Base-by-base conservation (phyloP, 2,797 vertebrate species). In the Pitangus sulphuratus region DNA sequence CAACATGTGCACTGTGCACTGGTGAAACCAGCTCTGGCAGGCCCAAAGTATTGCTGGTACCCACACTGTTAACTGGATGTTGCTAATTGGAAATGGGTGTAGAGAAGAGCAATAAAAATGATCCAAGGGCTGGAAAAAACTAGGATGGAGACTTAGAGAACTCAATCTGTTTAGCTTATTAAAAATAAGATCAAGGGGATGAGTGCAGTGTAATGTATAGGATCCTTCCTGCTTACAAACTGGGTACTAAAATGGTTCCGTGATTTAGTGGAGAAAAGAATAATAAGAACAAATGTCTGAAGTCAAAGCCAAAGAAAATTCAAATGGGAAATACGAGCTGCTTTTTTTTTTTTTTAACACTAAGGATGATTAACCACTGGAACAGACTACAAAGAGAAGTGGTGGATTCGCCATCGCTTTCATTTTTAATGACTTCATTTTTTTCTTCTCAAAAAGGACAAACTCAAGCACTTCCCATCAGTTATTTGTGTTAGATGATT, bases 241-340 rank as follows among this genome's bases (percentile, higher is more conserved):
- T 78, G 75, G 60, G 76, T 71, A 68, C 72, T 91, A 17, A 87
- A 91, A 84, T 62, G 35, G 24, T 85, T 91, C 72, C 64, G 51
- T 84, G 86, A 92, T 89, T 93, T 79, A 95, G 44, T 4, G 7
- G 85, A 58, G 77, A 77, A 90, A 92, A 88, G 72, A 90, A 86
- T 80, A 93, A 91, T 64, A 87, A 84, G 80, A 93, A 87, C 50
- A 72, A 93, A 84, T 54, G 58, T 81, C 84, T 95, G 91, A 97
- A 96, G 77, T 89, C 64, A 84, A 92, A 91, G 92, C 88, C 90
- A 95, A 94, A 94, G 70, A 77, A 93, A 95, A 89, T 68, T 94
- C 57, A 68, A 86, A 90, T 69, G 33, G 85, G 91, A 94, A 96
- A 87, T 61, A 74, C 6, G 40, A 92, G 40, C 4, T 13, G 33